Evolutionary conservation across 35 echinoderm and acorn worm genomes (phyloP).

Genomic region (Apostichopus parvimensis): DNA sequence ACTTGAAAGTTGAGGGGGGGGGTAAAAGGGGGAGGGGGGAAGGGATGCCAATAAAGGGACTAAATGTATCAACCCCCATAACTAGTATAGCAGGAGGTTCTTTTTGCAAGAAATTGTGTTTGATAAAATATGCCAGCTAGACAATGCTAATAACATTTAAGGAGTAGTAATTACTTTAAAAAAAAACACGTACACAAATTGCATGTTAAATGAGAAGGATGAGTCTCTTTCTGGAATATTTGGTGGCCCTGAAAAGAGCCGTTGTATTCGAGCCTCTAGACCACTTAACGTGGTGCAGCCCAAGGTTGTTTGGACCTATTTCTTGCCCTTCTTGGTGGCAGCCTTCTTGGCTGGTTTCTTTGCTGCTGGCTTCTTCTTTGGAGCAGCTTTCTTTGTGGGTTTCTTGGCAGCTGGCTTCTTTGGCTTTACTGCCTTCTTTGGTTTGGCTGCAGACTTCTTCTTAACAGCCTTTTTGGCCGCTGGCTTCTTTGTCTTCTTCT

Average conservation of each 20-base stretch:
- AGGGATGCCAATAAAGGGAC: too few relatives aligned
- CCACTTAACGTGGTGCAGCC: neutral
- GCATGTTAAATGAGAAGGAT: neutral
- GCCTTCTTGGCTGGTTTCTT: conserved; percentile 30
- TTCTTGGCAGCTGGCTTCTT: conserved; percentile 5
- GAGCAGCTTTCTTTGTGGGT: neutral
- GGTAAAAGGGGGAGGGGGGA: too few relatives aligned
- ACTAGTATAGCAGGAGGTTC: too few relatives aligned
- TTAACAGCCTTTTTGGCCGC: neutral
- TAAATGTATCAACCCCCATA: too few relatives aligned
- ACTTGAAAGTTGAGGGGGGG: too few relatives aligned
- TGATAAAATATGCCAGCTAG: too few relatives aligned
- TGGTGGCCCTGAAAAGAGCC: conserved; percentile 42
- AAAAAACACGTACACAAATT: neutral
- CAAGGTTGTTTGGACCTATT: neutral
- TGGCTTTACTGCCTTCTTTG: conserved; percentile 3
- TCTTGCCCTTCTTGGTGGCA: neutral
- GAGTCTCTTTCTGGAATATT: neutral
- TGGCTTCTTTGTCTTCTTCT: neutral
- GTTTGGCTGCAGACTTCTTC: neutral
- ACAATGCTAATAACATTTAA: too few relatives aligned
- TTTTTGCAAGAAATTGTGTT: too few relatives aligned
- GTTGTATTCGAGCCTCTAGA: neutral
- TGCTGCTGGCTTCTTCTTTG: neutral
- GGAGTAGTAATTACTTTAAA: neutral